Evolutionary conservation across 2,888 invertebrate genomes (phyloP).

Genomic region (Ceriagrion tenellum): DNA sequence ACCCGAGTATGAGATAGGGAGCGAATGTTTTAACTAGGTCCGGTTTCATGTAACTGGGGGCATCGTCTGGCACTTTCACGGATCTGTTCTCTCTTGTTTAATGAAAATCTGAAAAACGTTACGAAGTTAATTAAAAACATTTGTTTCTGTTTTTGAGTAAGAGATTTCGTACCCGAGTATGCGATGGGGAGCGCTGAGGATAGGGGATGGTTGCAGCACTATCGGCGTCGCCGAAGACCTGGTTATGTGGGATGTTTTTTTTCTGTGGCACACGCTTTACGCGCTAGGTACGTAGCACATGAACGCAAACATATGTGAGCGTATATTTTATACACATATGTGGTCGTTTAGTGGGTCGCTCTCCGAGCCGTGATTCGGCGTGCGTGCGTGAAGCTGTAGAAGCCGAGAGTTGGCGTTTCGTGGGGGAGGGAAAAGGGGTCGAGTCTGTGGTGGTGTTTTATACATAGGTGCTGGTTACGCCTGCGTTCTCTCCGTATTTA

Average conservation of each 20-base stretch:
- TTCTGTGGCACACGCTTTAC: not conserved
- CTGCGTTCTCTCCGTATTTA: constrained; percentile 24
- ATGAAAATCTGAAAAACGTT: too few species aligned
- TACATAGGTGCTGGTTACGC: not conserved
- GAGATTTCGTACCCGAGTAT: too few species aligned
- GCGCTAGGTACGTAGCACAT: not conserved
- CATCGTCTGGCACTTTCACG: too few species aligned
- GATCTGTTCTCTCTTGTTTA: too few species aligned
- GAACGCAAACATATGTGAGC: too few species aligned
- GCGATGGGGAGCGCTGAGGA: too few species aligned
- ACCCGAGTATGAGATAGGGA: too few species aligned
- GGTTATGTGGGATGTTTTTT: not conserved
- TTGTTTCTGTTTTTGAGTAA: too few species aligned
- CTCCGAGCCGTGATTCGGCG: not conserved
- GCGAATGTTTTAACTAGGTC: too few species aligned
- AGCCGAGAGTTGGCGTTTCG: not conserved
- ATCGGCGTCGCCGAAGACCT: not conserved
- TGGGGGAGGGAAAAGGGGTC: not conserved
- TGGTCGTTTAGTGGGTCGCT: not conserved
- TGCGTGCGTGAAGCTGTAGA: not conserved
- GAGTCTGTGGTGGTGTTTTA: constrained; percentile 10
- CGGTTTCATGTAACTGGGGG: too few species aligned
- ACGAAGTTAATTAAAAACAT: too few species aligned
- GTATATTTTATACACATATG: not conserved
- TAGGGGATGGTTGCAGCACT: not conserved